Evolutionary conservation across 2,113 vertebrate genomes (phyloP), one percentile per base, ranked within the genome.

Genomic region (Odontophorus gujanensis): DNA sequence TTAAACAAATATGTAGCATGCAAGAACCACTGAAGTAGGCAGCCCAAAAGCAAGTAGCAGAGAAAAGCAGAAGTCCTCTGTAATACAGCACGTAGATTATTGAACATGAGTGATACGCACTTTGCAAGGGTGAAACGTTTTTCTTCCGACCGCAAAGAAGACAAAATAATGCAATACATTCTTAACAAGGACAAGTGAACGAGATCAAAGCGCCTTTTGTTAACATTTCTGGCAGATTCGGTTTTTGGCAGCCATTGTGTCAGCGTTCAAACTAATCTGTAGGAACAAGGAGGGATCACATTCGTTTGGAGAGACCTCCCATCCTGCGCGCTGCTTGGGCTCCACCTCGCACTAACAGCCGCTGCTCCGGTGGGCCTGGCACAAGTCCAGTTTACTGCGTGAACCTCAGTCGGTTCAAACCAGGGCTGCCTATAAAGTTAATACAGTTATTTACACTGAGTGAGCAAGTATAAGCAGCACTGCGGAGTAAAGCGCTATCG

Each of bases 391-490:
- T 77, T 71, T 63, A 78, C 81, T 97, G 42, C 79, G 94, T 94
- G 92, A 95, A 93, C 89, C 89, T 92, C 92, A 48, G 80, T 62
- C 61, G 73, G 85, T 72, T 94, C 89, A 95, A 83, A 81, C 69
- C 0, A 0, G 76, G 78, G 91, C 26, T 81, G 91, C 85, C 87
- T 95, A 4, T 97, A 94, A 94, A 94, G 82, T 95, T 95, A 95
- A 95, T 90, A 20, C 69, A 79, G 90, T 95, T 96, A 96, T 95
- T 95, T 95, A 95, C 90, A 93, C 48, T 62, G 92, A 85, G 90
- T 18, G 66, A 96, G 58, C 94, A 81, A 90, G 85, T 83, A 91
- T 96, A 96, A 95, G 91, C 93, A 95, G 85, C 0, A 0, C 65
- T 68, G 73, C 43, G 45, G 75, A 90, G 81, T 38, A 75, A 91